Evolutionary conservation across 1,140 invertebrate species (phyloP).

Genomic region (Brachionus sp.): DNA sequence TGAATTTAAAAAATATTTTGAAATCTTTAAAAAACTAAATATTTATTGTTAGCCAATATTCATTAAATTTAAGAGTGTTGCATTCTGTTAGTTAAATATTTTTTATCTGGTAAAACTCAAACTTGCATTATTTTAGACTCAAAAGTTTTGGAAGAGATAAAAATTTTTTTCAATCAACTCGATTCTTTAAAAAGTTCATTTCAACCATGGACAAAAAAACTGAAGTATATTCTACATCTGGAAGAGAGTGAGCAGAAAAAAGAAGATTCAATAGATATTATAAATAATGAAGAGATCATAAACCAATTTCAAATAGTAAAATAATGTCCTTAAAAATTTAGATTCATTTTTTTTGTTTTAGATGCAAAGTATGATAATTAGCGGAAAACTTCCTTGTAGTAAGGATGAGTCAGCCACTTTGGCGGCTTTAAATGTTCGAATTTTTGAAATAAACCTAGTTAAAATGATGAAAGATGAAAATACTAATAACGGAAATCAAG

Average conservation of each 20-base stretch:
- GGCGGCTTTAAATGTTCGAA: constrained; percentile 68
- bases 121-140: neutral
- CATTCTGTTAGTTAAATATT: neutral
- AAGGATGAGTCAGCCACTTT: constrained; percentile 69
- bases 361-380: constrained; percentile 67
- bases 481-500: neutral
- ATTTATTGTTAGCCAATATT: too few relatives aligned
- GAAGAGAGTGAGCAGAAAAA: constrained; percentile 12
- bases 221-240: constrained; percentile 12
- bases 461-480: constrained; percentile 47
- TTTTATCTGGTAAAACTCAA: neutral
- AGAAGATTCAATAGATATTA: constrained; percentile 4
- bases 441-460: constrained; percentile 64
- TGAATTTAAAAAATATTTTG: neutral
- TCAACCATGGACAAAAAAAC: constrained; percentile 25
- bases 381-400: constrained; percentile 67
- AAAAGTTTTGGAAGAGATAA: constrained; percentile 28
- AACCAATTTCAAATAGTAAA: constrained; percentile 49
- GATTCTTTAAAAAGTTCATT: constrained; percentile 43
- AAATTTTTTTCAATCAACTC: constrained; percentile 30
- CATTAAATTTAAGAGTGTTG: too few relatives aligned
- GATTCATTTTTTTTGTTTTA: constrained; percentile 55
- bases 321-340: neutral
- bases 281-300: constrained; percentile 44
- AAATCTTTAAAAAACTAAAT: neutral